These are phyloP conservation scores for Pseudocheirus occidentalis DNA, from an alignment of 2,797 vertebrate species.

Conservation along the genomic window DNA sequence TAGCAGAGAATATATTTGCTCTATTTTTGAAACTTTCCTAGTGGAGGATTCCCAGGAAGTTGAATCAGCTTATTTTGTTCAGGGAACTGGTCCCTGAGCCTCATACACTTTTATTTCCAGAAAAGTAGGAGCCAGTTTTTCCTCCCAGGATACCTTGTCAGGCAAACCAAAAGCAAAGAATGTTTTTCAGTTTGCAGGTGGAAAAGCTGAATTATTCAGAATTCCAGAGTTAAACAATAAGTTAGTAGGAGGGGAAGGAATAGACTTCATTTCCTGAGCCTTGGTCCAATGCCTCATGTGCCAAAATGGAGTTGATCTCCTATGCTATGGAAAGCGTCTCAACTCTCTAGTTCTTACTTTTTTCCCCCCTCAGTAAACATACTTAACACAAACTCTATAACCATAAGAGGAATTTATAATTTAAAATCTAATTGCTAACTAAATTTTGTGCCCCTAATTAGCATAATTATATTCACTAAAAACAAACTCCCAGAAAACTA, in stretches of 20 bases:
- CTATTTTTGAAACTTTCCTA: neutral
- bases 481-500: neutral
- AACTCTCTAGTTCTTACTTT: neutral
- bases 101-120: neutral
- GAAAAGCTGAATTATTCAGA: neutral
- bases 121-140: neutral
- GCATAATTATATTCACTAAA: neutral
- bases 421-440: neutral
- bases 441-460: neutral
- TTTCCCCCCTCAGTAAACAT: neutral
- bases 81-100: neutral
- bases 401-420: neutral
- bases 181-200: slow-evolving; percentile 5
- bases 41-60: neutral
- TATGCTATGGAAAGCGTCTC: neutral
- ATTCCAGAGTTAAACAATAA: neutral
- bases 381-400: neutral
- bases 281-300: neutral
- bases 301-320: neutral
- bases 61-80: neutral
- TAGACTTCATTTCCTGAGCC: neutral
- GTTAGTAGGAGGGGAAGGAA: neutral
- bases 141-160: neutral
- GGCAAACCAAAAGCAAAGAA: neutral
- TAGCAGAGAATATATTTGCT: neutral